Conservation (phyloP, 2,888 invertebrate species). For the Fabriciana adippe region DNA sequence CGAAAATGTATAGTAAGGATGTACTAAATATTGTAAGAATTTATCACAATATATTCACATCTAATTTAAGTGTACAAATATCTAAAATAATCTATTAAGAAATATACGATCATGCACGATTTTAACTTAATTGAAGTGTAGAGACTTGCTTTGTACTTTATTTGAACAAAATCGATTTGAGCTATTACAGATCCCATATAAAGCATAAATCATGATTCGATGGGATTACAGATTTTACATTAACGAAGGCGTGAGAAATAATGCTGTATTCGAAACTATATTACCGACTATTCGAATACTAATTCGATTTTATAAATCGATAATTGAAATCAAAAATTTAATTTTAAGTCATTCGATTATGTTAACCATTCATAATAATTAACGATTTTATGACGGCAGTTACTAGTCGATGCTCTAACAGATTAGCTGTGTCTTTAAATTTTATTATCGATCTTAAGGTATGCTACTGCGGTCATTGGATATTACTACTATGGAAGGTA, state of each 20-base stretch:
- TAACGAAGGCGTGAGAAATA: slow-evolving; percentile 8
- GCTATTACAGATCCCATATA: slow-evolving; percentile 7
- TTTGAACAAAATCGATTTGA: slow-evolving; percentile 16
- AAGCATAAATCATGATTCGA: slow-evolving; percentile 14
- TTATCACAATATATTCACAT: too few relatives aligned
- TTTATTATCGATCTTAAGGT: background rate
- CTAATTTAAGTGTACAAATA: too few relatives aligned
- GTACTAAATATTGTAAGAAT: too few relatives aligned
- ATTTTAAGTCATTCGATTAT: slow-evolving; percentile 12
- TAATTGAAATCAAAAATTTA: background rate
- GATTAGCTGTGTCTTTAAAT: background rate
- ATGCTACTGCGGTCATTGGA: background rate
- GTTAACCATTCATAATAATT: slow-evolving; percentile 7
- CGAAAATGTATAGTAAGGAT: too few relatives aligned
- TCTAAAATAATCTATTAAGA: slow-evolving; percentile 4
- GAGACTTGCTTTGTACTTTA: slow-evolving; percentile 1
- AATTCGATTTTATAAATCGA: slow-evolving; percentile 6
- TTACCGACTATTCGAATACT: slow-evolving; percentile 1
- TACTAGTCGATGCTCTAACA: background rate
- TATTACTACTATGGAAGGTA: background rate
- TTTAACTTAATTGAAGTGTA: background rate
- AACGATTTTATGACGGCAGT: background rate
- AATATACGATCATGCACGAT: background rate
- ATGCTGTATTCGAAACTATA: background rate
- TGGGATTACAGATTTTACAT: slow-evolving; percentile 2